Percentiles rank a stretch among this genome's conserved stretches.
Conservation (phyloP, 1,140 invertebrate species). For the Drosophila leontia region DNA sequence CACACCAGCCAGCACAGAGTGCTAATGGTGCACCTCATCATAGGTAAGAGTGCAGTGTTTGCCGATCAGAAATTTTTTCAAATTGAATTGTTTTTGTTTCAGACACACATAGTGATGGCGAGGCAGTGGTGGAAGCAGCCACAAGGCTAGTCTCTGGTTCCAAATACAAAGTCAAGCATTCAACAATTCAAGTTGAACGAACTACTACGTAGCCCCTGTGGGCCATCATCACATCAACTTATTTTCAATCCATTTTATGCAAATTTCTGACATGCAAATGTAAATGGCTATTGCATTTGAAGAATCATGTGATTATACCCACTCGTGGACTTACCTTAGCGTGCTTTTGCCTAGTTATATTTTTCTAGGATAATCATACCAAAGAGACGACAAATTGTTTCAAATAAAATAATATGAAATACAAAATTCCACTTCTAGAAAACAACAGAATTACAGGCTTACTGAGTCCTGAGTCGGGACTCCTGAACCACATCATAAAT, state of each 20-base stretch:
- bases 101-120: constrained; percentile 86
- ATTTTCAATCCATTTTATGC: constrained; percentile 20
- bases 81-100: constrained; percentile 4
- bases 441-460: not conserved
- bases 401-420: not conserved
- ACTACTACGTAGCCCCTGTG: constrained; percentile 38
- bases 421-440: not conserved
- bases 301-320: constrained; percentile 52
- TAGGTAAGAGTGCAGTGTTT: constrained; percentile 87
- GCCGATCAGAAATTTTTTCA: not conserved
- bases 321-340: constrained; percentile 29
- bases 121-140: constrained; percentile 86
- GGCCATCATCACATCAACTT: constrained; percentile 3
- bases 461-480: no score
- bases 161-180: constrained; percentile 87
- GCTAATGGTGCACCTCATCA: constrained; percentile 90
- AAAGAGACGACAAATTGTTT: constrained; percentile 18
- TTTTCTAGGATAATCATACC: constrained; percentile 6
- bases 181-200: constrained; percentile 87
- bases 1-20: constrained; percentile 90
- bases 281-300: constrained; percentile 45
- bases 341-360: not conserved
- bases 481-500: not conserved
- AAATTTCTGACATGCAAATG: constrained; percentile 27
- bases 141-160: constrained; percentile 85